A percentile compares a stretch with the other conserved stretches of the same genome.
These are phyloP conservation scores for Limanda limanda DNA, from an alignment of 2,113 vertebrate species.

Conservation along the genomic window DNA sequence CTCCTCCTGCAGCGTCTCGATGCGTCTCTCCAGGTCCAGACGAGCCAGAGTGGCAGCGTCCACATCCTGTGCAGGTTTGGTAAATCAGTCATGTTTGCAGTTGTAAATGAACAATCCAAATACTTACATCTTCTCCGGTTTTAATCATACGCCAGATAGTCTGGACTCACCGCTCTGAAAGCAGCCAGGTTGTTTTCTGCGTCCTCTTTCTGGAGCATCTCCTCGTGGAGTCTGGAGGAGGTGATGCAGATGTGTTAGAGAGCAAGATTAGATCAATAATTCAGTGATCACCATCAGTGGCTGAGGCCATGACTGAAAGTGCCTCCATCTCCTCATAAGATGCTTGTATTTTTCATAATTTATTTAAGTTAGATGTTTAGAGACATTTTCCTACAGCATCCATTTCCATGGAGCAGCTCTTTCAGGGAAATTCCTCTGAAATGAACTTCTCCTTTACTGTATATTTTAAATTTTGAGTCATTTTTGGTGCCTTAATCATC, in stretches of 20 bases:
- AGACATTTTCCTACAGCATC: not conserved
- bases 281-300: not conserved
- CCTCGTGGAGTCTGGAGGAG: constrained; percentile 88
- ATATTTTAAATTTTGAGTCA: too few species aligned
- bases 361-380: not conserved
- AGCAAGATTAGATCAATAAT: not conserved
- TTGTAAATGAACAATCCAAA: too few species aligned
- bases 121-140: too few species aligned
- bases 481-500: too few species aligned
- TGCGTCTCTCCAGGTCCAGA: constrained; percentile 92
- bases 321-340: not conserved
- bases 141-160: too few species aligned
- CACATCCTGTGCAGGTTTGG: constrained; percentile 83
- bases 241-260: not conserved
- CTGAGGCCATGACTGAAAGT: not conserved
- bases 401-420: not conserved
- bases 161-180: constrained; percentile 90
- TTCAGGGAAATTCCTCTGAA: not conserved
- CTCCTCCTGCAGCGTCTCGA: constrained; percentile 95
- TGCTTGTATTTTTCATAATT: not conserved
- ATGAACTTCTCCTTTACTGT: not conserved
- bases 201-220: constrained; percentile 92
- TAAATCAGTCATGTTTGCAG: not conserved
- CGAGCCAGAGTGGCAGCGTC: constrained; percentile 93
- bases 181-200: constrained; percentile 92